Percentiles rank a stretch among this genome's conserved stretches.
Conservation (phyloP, 2,113 vertebrate genomes). For the Gallinago media region DNA sequence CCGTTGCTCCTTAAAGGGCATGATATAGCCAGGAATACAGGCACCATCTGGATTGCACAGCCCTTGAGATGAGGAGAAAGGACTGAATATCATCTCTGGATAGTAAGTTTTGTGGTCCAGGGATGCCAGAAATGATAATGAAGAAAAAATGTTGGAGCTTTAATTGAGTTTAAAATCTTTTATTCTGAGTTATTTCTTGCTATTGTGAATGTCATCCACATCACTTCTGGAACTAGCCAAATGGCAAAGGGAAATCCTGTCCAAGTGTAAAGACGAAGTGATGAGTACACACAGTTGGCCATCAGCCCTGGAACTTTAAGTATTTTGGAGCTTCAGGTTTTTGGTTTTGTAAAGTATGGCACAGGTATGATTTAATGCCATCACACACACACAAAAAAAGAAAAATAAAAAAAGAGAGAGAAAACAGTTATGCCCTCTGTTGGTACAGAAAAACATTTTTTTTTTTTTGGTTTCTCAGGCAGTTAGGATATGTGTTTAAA, state of each 20-base stretch:
- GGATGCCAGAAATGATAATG: not conserved
- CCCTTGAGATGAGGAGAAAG: not conserved
- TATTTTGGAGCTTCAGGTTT: not conserved
- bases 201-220: not conserved
- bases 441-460: not conserved
- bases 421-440: not conserved
- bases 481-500: not conserved
- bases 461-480: not conserved
- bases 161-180: not conserved
- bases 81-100: not conserved
- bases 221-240: not conserved
- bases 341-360: not conserved
- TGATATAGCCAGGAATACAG: not conserved
- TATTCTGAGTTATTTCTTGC: not conserved
- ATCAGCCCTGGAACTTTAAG: not conserved
- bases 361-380: not conserved
- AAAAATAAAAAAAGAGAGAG: not conserved
- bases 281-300: not conserved
- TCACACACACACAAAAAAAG: not conserved
- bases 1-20: not conserved
- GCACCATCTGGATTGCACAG: not conserved
- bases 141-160: not conserved
- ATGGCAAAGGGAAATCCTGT: not conserved
- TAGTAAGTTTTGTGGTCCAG: not conserved
- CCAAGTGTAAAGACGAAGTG: not conserved